Percentiles rank a stretch among this genome's conserved stretches.
These are phyloP conservation scores for Drepana arcuata DNA, from an alignment of 1,140 invertebrate species.

Conservation along the genomic window DNA sequence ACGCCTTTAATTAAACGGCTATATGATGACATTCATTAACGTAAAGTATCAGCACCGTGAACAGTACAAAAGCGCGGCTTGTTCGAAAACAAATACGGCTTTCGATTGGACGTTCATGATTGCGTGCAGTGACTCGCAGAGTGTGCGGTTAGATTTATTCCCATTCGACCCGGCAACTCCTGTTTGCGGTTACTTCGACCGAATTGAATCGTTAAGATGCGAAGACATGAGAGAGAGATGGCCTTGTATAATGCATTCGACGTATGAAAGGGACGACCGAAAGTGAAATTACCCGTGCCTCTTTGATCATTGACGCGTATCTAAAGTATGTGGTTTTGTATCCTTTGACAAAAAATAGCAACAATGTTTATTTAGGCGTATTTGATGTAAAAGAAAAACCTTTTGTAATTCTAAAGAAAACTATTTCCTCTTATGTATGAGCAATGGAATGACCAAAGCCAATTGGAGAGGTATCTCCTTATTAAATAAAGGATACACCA, in stretches of 20 bases:
- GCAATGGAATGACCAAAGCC: too few species aligned
- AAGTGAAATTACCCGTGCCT: conserved; percentile 8
- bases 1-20: conserved; percentile 14
- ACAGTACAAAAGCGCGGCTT: conserved; percentile 9
- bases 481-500: too few species aligned
- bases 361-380: conserved; percentile 27
- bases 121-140: conserved; percentile 11
- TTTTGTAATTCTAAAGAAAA: conserved; percentile 3
- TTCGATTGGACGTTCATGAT: conserved; percentile 11
- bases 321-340: conserved; percentile 19
- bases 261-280: conserved; percentile 4
- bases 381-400: conserved; percentile 5
- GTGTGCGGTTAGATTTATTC: conserved; percentile 17
- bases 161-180: conserved; percentile 16
- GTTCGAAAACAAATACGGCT: conserved; percentile 5
- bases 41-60: conserved; percentile 13
- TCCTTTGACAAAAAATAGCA: conserved; percentile 24
- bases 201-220: conserved; percentile 32
- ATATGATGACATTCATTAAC: conserved; percentile 15
- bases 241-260: conserved; percentile 6
- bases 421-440: too few species aligned
- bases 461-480: too few species aligned
- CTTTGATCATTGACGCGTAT: conserved; percentile 31
- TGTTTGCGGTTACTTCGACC: conserved; percentile 23
- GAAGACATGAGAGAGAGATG: conserved; percentile 11